Base-by-base conservation (phyloP, 1,140 invertebrate species). In the Drosophila teissieri region DNA sequence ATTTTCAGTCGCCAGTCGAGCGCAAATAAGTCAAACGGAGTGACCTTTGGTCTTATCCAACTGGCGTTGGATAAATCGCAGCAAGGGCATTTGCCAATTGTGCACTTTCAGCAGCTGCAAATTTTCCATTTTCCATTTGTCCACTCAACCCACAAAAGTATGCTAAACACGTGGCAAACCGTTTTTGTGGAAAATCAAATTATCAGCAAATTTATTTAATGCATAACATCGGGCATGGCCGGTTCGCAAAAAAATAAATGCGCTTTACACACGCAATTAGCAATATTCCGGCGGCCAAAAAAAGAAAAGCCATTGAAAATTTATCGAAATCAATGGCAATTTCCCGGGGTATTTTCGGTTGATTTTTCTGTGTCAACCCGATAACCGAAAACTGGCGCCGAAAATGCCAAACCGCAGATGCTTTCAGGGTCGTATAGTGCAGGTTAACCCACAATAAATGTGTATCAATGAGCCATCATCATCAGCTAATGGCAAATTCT, bases 151-250 rank as follows among this genome's bases (percentile, higher is more conserved):
- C 53, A 52, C 39, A 55, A 51, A 64, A 72, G 51, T 78, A 57
- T 73, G 69, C 65, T 57, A 70, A 70, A 55, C 77, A 80, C 53
- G 56, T 58, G 78, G 39, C 78, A 53, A 61, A 53, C 19, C 22
- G 55, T 70, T 64, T 52, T 57, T 70, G 68, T 31, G 68, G 52
- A 57, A 72, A 72, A 78, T 42, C 53, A 74, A 74, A 70, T 80
- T 60, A 75, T 80, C 53, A 52, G 49, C 55, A 81, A 70, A 55
- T 69, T 58, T 54, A 65, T 51, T 78, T 46, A 63, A 78, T 70
- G 65, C 64, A 52, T 55, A 80, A 62, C 56, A 56, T 45, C 34
- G 15, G 67, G 24, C 12, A 40, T 22, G 24, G 11, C 12, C 22
- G 6, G 42, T 7, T 24, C 65, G 12, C 53, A 64, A 51, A 58